phyloP scores from a whole-genome alignment of 1,140 invertebrate genomes.

The Nautilus pompilius region DNA sequence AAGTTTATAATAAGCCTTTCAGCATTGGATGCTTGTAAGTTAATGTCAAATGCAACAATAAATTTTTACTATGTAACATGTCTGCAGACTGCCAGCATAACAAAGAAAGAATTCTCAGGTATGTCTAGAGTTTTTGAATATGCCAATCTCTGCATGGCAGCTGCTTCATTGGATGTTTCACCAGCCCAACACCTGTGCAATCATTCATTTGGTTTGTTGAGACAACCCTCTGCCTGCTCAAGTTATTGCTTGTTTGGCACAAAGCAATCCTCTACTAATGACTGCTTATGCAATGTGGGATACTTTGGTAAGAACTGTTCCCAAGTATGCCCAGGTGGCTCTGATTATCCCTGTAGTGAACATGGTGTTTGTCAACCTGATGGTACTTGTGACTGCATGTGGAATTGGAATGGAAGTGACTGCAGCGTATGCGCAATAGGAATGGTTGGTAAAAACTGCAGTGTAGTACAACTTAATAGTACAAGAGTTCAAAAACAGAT shows the following conservation, averaged over 20 bases:
- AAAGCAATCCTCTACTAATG: not conserved
- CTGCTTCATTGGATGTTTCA: not conserved
- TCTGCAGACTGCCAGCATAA: conserved; percentile 11
- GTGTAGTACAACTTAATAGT: conserved; percentile 6
- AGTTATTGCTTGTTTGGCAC: conserved; percentile 17
- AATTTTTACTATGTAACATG: conserved; percentile 19
- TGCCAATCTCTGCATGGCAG: conserved; percentile 12
- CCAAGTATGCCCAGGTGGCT: conserved; percentile 20
- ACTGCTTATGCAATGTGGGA: conserved; percentile 19
- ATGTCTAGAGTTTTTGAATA: conserved; percentile 14
- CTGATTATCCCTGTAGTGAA: conserved; percentile 16
- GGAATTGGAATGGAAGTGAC: conserved; percentile 24
- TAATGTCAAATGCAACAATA: conserved; percentile 12
- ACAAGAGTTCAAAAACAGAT: conserved; percentile 5
- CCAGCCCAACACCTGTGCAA: conserved; percentile 2
- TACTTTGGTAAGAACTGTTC: conserved; percentile 19
- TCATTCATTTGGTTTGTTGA: not conserved
- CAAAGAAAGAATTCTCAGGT: conserved; percentile 2
- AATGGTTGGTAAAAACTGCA: conserved; percentile 19
- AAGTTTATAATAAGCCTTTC: not conserved
- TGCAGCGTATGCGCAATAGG: conserved; percentile 16
- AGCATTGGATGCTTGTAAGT: not conserved
- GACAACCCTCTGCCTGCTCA: conserved; percentile 10
- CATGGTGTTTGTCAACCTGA: conserved; percentile 15
- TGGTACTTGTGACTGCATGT: conserved; percentile 19